Percentiles rank a stretch among this genome's conserved stretches.
phyloP scores from a whole-genome alignment of 2,797 vertebrate genomes.

The Bradypodion pumilum region DNA sequence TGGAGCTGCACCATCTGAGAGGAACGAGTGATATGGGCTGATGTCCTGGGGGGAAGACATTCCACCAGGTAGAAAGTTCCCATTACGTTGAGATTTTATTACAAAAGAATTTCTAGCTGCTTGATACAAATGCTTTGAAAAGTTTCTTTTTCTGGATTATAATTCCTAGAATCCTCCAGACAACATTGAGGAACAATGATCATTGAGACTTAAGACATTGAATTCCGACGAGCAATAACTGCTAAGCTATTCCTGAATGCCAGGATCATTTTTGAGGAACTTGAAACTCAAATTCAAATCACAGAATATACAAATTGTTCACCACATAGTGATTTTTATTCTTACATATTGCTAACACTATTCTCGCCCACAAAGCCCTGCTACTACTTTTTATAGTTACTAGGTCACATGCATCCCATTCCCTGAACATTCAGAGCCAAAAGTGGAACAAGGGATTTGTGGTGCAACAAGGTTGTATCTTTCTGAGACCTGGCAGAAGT shows the following conservation, averaged over 20 bases:
- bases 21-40: no score
- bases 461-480: background rate
- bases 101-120: background rate
- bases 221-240: background rate
- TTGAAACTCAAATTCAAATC: background rate
- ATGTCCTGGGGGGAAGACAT: no score
- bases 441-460: background rate
- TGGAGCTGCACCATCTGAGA: no score
- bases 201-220: background rate
- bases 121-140: background rate
- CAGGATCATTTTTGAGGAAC: background rate
- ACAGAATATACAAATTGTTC: background rate
- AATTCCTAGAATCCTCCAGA: no score
- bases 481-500: background rate
- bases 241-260: no score
- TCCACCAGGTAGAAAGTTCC: no score
- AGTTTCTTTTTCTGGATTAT: no score
- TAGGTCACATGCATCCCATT: background rate
- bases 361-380: background rate
- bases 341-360: no score
- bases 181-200: no score
- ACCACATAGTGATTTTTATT: background rate
- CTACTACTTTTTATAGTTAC: background rate
- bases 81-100: background rate
- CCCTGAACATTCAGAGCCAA: background rate